Evolutionary conservation across 2,888 invertebrate genomes (phyloP).

Genomic region (Boloria euphrosyne): DNA sequence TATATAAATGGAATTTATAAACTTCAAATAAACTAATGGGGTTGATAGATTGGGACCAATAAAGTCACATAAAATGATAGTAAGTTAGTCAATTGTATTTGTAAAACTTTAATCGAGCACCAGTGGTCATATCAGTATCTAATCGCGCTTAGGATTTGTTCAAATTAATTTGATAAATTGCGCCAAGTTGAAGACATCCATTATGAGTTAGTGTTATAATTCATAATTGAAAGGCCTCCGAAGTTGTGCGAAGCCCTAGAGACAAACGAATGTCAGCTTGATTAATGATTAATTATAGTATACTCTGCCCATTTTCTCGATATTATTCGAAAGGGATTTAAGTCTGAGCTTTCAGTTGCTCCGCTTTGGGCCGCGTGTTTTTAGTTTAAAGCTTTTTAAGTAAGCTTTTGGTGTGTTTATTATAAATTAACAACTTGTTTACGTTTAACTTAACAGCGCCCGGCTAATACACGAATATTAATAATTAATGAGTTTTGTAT

Average conservation of each 20-base stretch:
- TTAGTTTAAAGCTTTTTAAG: slow-evolving; percentile 11
- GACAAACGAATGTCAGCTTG: slow-evolving; percentile 76
- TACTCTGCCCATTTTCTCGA: slow-evolving; percentile 68
- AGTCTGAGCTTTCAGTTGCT: slow-evolving; percentile 7
- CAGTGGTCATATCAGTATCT: slow-evolving; percentile 37
- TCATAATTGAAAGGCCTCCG: slow-evolving; percentile 77
- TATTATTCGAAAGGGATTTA: slow-evolving; percentile 48
- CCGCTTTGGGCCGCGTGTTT: not conserved
- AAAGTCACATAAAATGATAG: too few species aligned
- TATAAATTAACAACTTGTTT: slow-evolving; percentile 12
- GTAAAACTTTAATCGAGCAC: slow-evolving; percentile 1
- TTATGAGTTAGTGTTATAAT: slow-evolving; percentile 79
- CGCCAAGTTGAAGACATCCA: slow-evolving; percentile 70
- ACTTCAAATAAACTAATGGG: too few species aligned
- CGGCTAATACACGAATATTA: slow-evolving; percentile 19
- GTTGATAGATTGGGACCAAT: too few species aligned
- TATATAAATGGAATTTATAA: too few species aligned
- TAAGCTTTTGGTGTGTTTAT: slow-evolving; percentile 8
- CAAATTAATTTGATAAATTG: slow-evolving; percentile 80
- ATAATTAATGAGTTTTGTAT: slow-evolving; percentile 26
- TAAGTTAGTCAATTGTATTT: not conserved
- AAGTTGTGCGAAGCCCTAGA: slow-evolving; percentile 63
- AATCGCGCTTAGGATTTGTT: slow-evolving; percentile 64
- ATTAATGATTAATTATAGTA: slow-evolving; percentile 82
- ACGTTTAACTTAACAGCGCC: slow-evolving; percentile 2